Evolutionary conservation across 2,113 vertebrate genomes (phyloP).

Genomic region (Nycticryphes semicollaris): DNA sequence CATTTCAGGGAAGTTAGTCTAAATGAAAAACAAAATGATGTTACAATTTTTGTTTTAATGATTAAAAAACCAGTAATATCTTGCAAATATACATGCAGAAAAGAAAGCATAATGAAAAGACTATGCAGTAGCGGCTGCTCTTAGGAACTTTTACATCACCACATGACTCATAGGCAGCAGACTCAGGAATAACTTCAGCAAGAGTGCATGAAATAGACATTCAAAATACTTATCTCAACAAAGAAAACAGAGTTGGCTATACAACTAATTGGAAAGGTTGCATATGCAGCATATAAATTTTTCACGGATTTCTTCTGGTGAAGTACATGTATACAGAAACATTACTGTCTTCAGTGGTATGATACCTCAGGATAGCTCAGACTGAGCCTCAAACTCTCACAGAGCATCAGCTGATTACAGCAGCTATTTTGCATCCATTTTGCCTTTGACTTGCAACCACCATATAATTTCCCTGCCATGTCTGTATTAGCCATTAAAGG

Average conservation of each 20-base stretch:
- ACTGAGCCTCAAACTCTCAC: not conserved
- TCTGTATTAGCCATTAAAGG: not conserved
- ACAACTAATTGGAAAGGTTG: not conserved
- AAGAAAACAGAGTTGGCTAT: not conserved
- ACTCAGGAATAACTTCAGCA: not conserved
- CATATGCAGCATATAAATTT: not conserved
- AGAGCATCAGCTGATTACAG: not conserved
- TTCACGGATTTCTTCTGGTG: not conserved
- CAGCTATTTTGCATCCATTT: not conserved
- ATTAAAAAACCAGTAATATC: not conserved
- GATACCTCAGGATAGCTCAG: not conserved
- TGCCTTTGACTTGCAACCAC: not conserved
- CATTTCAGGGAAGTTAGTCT: constrained; percentile 99
- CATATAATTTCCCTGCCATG: not conserved
- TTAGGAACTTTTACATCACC: not conserved
- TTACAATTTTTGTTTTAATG: not conserved
- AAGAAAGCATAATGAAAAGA: not conserved
- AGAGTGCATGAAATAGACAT: not conserved
- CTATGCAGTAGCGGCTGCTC: not conserved
- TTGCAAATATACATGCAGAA: not conserved
- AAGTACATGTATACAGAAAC: not conserved
- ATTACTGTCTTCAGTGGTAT: not conserved
- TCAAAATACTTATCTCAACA: not conserved
- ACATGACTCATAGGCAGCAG: not conserved
- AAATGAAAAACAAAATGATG: not conserved